These are phyloP conservation scores for Abramis brama DNA, from an alignment of 2,113 vertebrate species.

Conservation along the genomic window DNA sequence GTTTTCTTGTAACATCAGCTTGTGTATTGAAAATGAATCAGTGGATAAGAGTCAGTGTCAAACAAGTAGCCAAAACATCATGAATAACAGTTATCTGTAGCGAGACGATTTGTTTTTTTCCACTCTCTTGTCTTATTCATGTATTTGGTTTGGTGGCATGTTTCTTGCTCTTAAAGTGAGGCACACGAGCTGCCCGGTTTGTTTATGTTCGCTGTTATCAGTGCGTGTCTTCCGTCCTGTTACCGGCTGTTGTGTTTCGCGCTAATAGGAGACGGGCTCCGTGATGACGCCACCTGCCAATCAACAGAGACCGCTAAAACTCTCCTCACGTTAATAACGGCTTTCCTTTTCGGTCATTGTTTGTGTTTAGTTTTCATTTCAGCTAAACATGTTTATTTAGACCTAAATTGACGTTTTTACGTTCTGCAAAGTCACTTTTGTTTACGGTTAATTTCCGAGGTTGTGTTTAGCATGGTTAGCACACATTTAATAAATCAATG, in stretches of 20 bases:
- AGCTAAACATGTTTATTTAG: not conserved
- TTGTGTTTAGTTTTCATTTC: not conserved
- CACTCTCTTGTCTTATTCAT: not conserved
- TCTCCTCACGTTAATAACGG: not conserved
- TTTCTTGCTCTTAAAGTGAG: not conserved
- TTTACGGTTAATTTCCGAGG: no score
- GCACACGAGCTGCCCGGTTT: not conserved
- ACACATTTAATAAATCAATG: no score
- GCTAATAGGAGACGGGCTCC: slow-evolving; percentile 33
- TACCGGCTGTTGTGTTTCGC: not conserved
- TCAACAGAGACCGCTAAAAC: slow-evolving; percentile 57
- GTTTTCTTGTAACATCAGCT: not conserved
- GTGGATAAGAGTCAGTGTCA: not conserved
- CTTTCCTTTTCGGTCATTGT: not conserved
- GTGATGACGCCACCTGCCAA: slow-evolving; percentile 68
- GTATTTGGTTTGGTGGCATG: not conserved
- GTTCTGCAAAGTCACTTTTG: no score
- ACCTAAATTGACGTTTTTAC: not conserved
- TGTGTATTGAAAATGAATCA: not conserved
- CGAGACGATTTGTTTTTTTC: not conserved
- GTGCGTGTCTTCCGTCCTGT: slow-evolving; percentile 22
- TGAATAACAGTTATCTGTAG: not conserved
- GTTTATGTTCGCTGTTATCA: slow-evolving; percentile 23
- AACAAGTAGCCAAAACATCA: not conserved
- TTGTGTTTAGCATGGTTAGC: no score